phyloP scores from a whole-genome alignment of 2,888 invertebrate species.

The Eubasilissa splendida region DNA sequence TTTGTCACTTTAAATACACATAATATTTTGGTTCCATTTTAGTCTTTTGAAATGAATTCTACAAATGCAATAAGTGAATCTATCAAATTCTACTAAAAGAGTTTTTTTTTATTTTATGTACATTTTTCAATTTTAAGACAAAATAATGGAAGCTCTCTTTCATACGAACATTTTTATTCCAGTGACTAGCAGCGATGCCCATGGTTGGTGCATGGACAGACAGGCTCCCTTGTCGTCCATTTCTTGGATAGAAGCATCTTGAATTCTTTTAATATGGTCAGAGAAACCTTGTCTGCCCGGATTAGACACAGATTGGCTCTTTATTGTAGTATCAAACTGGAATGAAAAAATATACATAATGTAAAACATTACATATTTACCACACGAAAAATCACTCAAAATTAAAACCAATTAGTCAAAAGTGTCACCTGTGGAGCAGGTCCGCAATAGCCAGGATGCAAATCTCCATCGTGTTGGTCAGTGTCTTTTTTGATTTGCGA shows the following conservation, averaged over 20 bases:
- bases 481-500: constrained; percentile 9
- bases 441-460: constrained; percentile 56
- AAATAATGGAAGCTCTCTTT: too few relatives aligned
- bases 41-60: too few relatives aligned
- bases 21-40: too few relatives aligned
- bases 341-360: constrained; percentile 41
- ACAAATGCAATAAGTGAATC: neutral
- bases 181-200: constrained; percentile 91
- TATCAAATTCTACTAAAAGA: neutral
- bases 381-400: too few relatives aligned
- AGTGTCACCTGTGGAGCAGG: constrained; percentile 51
- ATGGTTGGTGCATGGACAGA: constrained; percentile 96
- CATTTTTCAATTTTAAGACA: too few relatives aligned
- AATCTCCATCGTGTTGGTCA: constrained; percentile 40
- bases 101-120: neutral
- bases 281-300: constrained; percentile 50
- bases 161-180: constrained; percentile 88
- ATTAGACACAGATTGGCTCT: constrained; percentile 50
- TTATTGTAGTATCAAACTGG: constrained; percentile 65
- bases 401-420: too few relatives aligned
- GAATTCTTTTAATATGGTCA: constrained; percentile 70
- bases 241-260: constrained; percentile 85
- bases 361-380: too few relatives aligned
- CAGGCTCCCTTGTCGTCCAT: constrained; percentile 91
- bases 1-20: too few relatives aligned